Evolutionary conservation across 2,113 vertebrate genomes (phyloP).

Genomic region (Myiopsitta monachus): DNA sequence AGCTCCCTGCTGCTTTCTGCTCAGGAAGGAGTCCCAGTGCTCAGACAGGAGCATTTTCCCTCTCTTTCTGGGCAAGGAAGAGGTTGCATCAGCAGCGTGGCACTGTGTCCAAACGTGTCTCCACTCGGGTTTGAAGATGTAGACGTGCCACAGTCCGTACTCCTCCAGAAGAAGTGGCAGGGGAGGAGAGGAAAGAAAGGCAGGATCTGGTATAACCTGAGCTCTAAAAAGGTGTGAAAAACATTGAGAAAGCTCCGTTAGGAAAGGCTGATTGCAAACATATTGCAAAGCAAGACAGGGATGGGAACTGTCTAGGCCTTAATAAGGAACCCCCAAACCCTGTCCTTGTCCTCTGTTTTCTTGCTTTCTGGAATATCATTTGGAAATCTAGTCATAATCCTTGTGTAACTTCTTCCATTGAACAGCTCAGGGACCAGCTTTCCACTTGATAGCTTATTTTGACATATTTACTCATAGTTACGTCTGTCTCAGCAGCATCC

Average conservation of each 20-base stretch:
- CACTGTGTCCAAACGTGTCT: fast-evolving
- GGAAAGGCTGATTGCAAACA: not conserved
- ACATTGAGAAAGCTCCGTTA: no score
- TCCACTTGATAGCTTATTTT: conserved; percentile 71
- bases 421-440: conserved; percentile 55
- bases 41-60: not conserved
- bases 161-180: not conserved
- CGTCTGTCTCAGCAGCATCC: conserved; percentile 72
- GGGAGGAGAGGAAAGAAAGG: not conserved
- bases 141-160: fast-evolving
- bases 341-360: not conserved
- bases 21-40: not conserved
- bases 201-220: not conserved
- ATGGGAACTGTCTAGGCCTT: not conserved
- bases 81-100: fast-evolving
- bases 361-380: not conserved
- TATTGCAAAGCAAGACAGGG: not conserved
- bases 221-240: not conserved
- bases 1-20: not conserved
- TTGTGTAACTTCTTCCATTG: not conserved
- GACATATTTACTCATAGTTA: conserved; percentile 73
- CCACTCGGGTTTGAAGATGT: fast-evolving
- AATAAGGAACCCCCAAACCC: not conserved
- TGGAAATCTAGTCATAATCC: not conserved
- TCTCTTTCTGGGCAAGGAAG: not conserved